A percentile compares a stretch with the other conserved stretches of the same genome.
phyloP scores from a whole-genome alignment of 2,113 vertebrate genomes.

The Ailurus styani region DNA sequence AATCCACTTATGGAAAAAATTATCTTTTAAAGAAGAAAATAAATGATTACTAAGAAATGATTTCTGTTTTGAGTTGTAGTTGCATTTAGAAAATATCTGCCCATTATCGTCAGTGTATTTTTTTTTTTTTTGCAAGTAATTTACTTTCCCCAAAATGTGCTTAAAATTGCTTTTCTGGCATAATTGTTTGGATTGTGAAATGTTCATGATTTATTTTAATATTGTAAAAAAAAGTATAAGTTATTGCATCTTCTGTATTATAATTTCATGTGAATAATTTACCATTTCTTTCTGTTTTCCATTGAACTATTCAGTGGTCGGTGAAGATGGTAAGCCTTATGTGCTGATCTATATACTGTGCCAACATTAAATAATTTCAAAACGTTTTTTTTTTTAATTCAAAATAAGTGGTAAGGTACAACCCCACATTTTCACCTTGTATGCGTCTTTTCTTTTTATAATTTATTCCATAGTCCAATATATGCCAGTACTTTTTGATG shows the following conservation, averaged over 20 bases:
- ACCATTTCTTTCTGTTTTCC: conserved; percentile 89
- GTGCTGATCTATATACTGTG: conserved; percentile 86
- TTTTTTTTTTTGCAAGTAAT: conserved; percentile 51
- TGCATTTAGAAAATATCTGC: conserved; percentile 73
- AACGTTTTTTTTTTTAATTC: conserved; percentile 75
- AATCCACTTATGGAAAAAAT: conserved; percentile 16
- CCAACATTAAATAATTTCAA: conserved; percentile 80
- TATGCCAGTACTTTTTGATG: conserved; percentile 52
- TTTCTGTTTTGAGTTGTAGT: conserved; percentile 50
- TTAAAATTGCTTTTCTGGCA: conserved; percentile 61
- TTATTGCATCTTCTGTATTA: conserved; percentile 73
- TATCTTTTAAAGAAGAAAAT: conserved; percentile 27
- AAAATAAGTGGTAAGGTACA: conserved; percentile 72
- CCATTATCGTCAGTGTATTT: conserved; percentile 63
- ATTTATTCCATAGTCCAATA: conserved; percentile 74
- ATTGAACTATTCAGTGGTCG: conserved; percentile 93
- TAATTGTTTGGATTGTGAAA: conserved; percentile 68
- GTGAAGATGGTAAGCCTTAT: conserved; percentile 93
- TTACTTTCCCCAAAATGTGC: conserved; percentile 62
- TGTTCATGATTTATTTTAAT: conserved; percentile 62
- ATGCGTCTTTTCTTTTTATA: conserved; percentile 67
- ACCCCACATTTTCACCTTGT: conserved; percentile 71
- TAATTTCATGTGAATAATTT: conserved; percentile 84
- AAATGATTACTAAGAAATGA: background rate
- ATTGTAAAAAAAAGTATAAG: conserved; percentile 48